Conservation (phyloP, 2,888 invertebrate species). For the Micropterix aruncella region DNA sequence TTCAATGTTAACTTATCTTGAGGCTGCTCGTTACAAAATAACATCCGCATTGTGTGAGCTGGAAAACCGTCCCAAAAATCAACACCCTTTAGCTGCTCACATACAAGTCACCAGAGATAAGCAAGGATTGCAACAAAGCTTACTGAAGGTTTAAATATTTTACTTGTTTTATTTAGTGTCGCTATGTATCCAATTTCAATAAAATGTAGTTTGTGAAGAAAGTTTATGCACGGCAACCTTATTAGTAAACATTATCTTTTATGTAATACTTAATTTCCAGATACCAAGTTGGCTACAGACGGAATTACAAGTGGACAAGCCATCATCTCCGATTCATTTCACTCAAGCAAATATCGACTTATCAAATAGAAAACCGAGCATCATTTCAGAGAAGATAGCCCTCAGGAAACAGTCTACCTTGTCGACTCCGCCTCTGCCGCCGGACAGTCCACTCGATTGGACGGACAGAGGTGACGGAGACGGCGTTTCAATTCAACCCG, state of each 20-base stretch:
- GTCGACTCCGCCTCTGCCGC: conserved; percentile 22
- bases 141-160: conserved; percentile 58
- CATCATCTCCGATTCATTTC: neutral
- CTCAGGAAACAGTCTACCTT: conserved; percentile 17
- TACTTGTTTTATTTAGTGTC: too few relatives aligned
- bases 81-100: conserved; percentile 74
- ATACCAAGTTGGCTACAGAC: conserved; percentile 64
- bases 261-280: conserved; percentile 24
- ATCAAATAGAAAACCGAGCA: neutral
- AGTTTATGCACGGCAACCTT: neutral
- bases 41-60: conserved; percentile 70
- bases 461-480: conserved; percentile 64
- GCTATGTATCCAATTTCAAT: too few relatives aligned
- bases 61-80: conserved; percentile 60
- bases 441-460: conserved; percentile 48
- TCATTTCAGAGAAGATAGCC: neutral
- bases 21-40: conserved; percentile 81
- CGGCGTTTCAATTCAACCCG: conserved; percentile 75
- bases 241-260: neutral
- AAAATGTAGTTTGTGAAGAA: conserved; percentile 2
- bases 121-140: conserved; percentile 76
- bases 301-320: conserved; percentile 34
- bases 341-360: neutral
- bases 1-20: conserved; percentile 83
- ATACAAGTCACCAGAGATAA: conserved; percentile 82